phyloP scores from a whole-genome alignment of 1,140 invertebrate species.

The Drosophila arawakana region DNA sequence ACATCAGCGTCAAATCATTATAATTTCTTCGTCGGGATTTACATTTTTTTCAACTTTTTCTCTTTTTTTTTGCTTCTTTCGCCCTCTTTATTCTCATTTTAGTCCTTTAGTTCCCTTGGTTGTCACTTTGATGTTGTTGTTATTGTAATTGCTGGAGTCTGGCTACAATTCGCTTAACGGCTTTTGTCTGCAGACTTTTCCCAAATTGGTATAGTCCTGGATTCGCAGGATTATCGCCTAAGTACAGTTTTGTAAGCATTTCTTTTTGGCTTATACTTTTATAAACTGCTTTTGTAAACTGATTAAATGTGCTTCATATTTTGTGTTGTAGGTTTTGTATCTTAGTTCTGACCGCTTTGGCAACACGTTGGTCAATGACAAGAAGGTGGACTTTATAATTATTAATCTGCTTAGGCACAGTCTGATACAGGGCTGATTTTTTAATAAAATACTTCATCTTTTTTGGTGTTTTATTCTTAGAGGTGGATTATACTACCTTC shows the following conservation, averaged over 20 bases:
- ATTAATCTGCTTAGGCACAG: no score
- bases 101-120: constrained; percentile 32
- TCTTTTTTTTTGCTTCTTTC: constrained; percentile 3
- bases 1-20: constrained; percentile 83
- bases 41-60: not conserved
- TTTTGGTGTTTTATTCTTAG: no score
- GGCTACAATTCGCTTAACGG: constrained; percentile 43
- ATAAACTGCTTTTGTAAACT: not conserved
- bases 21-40: constrained; percentile 71
- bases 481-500: no score
- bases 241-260: constrained; percentile 3
- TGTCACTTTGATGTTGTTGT: constrained; percentile 51
- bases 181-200: constrained; percentile 31
- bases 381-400: no score
- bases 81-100: constrained; percentile 5
- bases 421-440: no score
- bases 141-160: constrained; percentile 55
- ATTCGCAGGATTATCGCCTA: constrained; percentile 21
- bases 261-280: not conserved
- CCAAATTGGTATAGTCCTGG: constrained; percentile 8
- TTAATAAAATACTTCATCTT: no score
- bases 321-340: not conserved
- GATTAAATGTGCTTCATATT: not conserved
- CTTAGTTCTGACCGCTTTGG: no score
- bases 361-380: no score